phyloP scores from a whole-genome alignment of 1,140 invertebrate species.

The Dendrolimus kikuchii region DNA sequence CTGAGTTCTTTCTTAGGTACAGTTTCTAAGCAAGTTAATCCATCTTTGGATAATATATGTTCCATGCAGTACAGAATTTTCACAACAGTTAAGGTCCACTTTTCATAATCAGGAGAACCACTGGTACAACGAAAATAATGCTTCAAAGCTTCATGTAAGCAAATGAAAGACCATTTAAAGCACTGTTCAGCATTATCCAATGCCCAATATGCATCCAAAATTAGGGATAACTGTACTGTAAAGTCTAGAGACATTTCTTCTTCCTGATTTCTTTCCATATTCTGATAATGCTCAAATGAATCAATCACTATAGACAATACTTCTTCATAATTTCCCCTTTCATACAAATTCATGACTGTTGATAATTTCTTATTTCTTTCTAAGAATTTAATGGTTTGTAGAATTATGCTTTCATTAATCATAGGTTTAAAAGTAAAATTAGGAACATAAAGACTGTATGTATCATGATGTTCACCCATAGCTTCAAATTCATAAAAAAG shows the following conservation, averaged over 20 bases:
- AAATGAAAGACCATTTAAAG: constrained; percentile 83
- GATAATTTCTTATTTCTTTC: constrained; percentile 66
- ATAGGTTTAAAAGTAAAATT: constrained; percentile 60
- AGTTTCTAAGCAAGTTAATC: constrained; percentile 64
- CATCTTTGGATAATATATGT: constrained; percentile 76
- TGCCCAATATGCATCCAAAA: constrained; percentile 83
- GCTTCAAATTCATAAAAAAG: constrained; percentile 60
- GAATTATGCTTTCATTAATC: constrained; percentile 50
- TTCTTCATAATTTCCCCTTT: constrained; percentile 76
- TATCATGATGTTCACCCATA: constrained; percentile 48
- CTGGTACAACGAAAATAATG: constrained; percentile 72
- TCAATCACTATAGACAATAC: constrained; percentile 77
- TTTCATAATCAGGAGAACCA: constrained; percentile 71
- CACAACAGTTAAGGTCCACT: constrained; percentile 77
- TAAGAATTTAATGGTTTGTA: constrained; percentile 51
- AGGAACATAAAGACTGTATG: constrained; percentile 38
- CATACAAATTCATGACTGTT: constrained; percentile 74
- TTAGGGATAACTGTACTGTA: constrained; percentile 73
- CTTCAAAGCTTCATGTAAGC: constrained; percentile 76
- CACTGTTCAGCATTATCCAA: constrained; percentile 75
- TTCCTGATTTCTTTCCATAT: constrained; percentile 50
- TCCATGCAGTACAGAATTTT: constrained; percentile 80
- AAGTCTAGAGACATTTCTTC: constrained; percentile 69
- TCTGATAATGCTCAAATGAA: constrained; percentile 74
- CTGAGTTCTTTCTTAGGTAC: constrained; percentile 72